phyloP scores from a whole-genome alignment of 92 coral and sea anemone genomes.

The Ricordea florida region DNA sequence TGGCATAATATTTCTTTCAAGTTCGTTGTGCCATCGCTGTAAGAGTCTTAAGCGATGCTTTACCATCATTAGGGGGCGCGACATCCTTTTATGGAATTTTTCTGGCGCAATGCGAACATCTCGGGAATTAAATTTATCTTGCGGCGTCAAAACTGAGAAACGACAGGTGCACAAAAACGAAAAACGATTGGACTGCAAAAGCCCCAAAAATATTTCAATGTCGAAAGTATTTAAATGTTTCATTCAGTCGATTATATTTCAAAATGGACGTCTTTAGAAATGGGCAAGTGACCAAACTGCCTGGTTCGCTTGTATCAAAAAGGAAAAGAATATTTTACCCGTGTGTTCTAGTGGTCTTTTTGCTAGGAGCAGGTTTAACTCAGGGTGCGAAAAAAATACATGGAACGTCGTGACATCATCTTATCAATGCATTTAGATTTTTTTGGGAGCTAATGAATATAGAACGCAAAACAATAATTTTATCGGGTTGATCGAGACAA shows the following conservation, averaged over 20 bases:
- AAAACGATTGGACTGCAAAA: constrained; percentile 1
- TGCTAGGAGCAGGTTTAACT: constrained; percentile 14
- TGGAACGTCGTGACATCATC: constrained; percentile 11
- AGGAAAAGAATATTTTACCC: neutral
- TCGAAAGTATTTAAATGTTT: too few relatives aligned
- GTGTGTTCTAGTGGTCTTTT: constrained; percentile 30
- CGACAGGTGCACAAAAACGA: constrained; percentile 6
- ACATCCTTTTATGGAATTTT: constrained; percentile 40
- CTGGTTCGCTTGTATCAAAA: too few relatives aligned
- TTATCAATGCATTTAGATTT: neutral
- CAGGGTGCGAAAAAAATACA: neutral
- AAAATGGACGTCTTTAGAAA: too few relatives aligned
- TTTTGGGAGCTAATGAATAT: constrained; percentile 16
- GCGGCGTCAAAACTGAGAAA: constrained; percentile 13
- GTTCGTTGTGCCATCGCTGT: neutral
- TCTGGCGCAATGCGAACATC: constrained; percentile 30
- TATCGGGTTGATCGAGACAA: constrained; percentile 41
- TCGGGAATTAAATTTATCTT: constrained; percentile 13
- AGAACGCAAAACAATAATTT: constrained; percentile 24
- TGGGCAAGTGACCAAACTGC: too few relatives aligned
- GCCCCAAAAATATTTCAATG: too few relatives aligned
- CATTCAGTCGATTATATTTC: too few relatives aligned
- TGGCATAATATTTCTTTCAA: neutral
- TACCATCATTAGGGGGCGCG: neutral
- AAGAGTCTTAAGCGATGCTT: neutral